phyloP scores from a whole-genome alignment of 92 coral and sea anemone species.

The Montipora capitata region DNA sequence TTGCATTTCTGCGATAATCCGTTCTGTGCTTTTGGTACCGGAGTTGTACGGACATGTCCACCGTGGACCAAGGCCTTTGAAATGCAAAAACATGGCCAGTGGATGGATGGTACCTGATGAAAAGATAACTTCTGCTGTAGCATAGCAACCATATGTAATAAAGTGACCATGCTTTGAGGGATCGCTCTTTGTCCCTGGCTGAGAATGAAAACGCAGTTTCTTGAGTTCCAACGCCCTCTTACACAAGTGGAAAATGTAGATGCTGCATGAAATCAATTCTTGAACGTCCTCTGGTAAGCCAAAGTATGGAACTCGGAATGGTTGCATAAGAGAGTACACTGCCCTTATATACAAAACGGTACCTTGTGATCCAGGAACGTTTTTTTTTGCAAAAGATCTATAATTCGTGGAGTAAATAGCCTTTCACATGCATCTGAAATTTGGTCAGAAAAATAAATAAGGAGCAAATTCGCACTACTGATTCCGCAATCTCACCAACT shows the following conservation, averaged over 20 bases:
- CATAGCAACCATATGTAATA: slow-evolving; percentile 52
- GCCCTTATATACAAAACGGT: slow-evolving; percentile 66
- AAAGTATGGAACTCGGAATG: slow-evolving; percentile 3
- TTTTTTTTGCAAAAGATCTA: slow-evolving; percentile 44
- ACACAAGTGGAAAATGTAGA: no score
- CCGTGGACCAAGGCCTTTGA: slow-evolving; percentile 25
- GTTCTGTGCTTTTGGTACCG: slow-evolving; percentile 64
- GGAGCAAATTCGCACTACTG: slow-evolving; percentile 43
- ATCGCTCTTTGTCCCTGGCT: slow-evolving; percentile 42
- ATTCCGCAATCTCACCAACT: slow-evolving; percentile 55
- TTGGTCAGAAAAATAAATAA: slow-evolving; percentile 64
- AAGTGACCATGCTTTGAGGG: slow-evolving; percentile 47
- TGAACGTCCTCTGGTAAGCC: slow-evolving; percentile 62
- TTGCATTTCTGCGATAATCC: slow-evolving; percentile 55
- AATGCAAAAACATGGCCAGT: slow-evolving; percentile 72
- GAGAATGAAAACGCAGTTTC: slow-evolving; percentile 37
- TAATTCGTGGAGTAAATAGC: slow-evolving; percentile 26
- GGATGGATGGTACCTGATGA: slow-evolving; percentile 40
- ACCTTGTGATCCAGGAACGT: slow-evolving; percentile 58
- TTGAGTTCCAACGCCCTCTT: neutral
- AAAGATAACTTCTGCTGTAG: slow-evolving; percentile 59
- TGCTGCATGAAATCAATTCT: neutral
- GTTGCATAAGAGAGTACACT: no score
- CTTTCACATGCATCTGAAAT: slow-evolving; percentile 56
- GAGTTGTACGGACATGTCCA: slow-evolving; percentile 72